Base-by-base conservation (phyloP, 2,888 invertebrate genomes). In the Platerodrilus igneus region DNA sequence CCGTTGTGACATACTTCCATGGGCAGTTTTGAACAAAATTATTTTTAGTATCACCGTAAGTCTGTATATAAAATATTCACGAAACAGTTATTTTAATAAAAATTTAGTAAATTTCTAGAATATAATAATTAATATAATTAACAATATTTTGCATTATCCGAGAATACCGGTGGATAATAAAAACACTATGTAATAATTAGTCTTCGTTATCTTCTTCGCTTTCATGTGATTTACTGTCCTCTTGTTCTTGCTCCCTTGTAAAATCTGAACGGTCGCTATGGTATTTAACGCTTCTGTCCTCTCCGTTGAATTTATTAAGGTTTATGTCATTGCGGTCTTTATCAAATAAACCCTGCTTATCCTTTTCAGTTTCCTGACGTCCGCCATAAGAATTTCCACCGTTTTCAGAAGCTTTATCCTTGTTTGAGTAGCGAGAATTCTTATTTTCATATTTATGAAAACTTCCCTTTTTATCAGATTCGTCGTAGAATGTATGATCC, bases 401-500 rank as follows among this genome's bases (percentile, higher is more conserved):
- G 55, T 79, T 72, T 50, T 75, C 70, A 48, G 73, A 73, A 10
- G 63, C 75, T 3, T 79, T 82, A 42, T 74, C 70, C 39, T 71
- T 71, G 1, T 73, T 67, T 1, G 69, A 71, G 45, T 78, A 76
- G 21, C 78, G 71, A 21, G 70, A 70, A 41, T 78, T 69, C 43
- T 70, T 68, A 46, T 73, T 71, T 1, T 74, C 79, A 58, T 81
- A 75, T 56, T 81, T 81, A 43, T 78, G 75, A 58, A 75, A 79
- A 58, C 79, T 74, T 1, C 82, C 83, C 30, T 74, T 76, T 33
- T 78, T 75, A 58, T 83, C 78, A 15, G 77, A 76, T 30, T 81
- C 81, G 56, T 85, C 85, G 60, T 84, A 85, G 68, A 84, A 85
- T 53, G 79, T 78, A 51, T 83, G 83, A 56, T 83, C 81, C 58